Percentiles rank a stretch among this genome's conserved stretches.
These are phyloP conservation scores for Eumerus sabulonum DNA, from an alignment of 2,888 invertebrate species.

Conservation along the genomic window DNA sequence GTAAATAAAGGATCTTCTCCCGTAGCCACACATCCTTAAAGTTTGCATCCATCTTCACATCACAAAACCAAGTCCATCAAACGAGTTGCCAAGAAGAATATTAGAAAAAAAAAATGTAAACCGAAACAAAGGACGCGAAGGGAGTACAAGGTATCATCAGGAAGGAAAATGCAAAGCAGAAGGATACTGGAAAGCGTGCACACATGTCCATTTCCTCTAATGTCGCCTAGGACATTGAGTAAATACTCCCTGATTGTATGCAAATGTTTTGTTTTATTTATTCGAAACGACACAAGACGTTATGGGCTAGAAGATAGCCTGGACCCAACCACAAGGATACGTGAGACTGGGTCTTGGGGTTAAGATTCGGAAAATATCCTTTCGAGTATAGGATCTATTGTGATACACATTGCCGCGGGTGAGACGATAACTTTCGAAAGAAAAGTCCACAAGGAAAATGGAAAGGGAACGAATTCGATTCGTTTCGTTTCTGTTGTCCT, in stretches of 20 bases:
- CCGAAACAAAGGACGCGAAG: no score
- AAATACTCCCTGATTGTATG: conserved; percentile 60
- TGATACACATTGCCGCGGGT: conserved; percentile 1
- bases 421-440: no score
- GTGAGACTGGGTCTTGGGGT: no score
- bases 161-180: not conserved
- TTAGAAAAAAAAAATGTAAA: no score
- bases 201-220: conserved; percentile 30
- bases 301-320: not conserved
- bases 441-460: no score
- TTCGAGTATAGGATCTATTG: conserved; percentile 31
- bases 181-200: conserved; percentile 9
- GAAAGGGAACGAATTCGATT: not conserved
- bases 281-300: conserved; percentile 9
- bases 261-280: conserved; percentile 63
- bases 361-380: conserved; percentile 3
- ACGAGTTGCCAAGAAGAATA: no score
- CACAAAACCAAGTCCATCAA: conserved; percentile 7
- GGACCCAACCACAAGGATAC: no score
- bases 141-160: no score
- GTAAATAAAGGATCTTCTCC: conserved; percentile 29
- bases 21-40: conserved; percentile 7
- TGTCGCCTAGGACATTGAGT: conserved; percentile 49
- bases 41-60: conserved; percentile 6
- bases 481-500: not conserved